These are phyloP conservation scores for Spilarctia lutea DNA, from an alignment of 2,888 invertebrate genomes.

Conservation along the genomic window DNA sequence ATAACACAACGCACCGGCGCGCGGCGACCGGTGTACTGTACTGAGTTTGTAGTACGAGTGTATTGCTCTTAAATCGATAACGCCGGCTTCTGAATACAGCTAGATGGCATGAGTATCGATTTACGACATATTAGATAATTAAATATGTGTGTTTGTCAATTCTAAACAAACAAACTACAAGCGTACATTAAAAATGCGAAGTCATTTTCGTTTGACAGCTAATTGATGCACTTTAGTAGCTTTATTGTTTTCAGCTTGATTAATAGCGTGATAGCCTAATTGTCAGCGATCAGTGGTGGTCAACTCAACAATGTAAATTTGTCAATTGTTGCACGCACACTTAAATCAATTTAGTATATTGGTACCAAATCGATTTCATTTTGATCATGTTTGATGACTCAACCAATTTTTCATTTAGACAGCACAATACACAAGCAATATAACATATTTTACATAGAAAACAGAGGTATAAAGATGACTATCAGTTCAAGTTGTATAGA, in stretches of 20 bases:
- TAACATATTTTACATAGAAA: neutral
- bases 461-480: neutral
- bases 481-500: neutral
- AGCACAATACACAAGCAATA: neutral
- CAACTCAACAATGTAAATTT: neutral
- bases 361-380: no score
- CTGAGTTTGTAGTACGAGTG: neutral
- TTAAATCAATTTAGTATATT: neutral
- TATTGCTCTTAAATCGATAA: neutral
- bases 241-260: neutral
- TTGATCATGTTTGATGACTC: neutral
- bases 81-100: neutral
- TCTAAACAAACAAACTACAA: neutral
- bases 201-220: neutral
- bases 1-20: neutral
- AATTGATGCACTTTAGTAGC: neutral
- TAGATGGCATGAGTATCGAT: neutral
- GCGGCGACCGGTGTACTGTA: neutral
- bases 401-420: neutral
- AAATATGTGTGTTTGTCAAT: neutral
- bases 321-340: neutral
- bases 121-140: neutral
- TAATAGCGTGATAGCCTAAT: neutral
- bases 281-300: neutral
- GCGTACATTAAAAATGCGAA: neutral